A percentile compares a stretch with the other conserved stretches of the same genome.
These are phyloP conservation scores for Drosophila bipectinata DNA, from an alignment of 1,140 invertebrate species.

Conservation along the genomic window DNA sequence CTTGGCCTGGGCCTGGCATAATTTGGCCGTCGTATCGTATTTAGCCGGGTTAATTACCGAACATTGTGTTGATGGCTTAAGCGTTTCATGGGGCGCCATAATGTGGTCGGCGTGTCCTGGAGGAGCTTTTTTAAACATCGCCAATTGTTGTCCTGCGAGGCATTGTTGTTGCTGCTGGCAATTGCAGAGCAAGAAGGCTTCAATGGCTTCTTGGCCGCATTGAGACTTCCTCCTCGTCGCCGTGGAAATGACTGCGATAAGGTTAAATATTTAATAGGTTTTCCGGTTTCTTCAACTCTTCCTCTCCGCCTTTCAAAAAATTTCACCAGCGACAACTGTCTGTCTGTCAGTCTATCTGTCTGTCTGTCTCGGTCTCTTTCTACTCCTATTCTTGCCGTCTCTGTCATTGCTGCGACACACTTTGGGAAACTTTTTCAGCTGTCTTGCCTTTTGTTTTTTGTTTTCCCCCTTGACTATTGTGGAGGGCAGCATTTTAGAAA, in stretches of 20 bases:
- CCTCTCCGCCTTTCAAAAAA: constrained; percentile 23
- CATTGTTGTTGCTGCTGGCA: constrained; percentile 12
- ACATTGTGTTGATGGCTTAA: constrained; percentile 81
- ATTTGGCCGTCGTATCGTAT: constrained; percentile 68
- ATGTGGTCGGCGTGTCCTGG: constrained; percentile 53
- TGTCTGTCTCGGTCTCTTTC: constrained; percentile 8
- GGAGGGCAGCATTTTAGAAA: constrained; percentile 74
- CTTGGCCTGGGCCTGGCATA: constrained; percentile 49
- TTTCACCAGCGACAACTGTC: constrained; percentile 52
- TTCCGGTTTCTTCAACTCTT: constrained; percentile 33
- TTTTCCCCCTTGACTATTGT: constrained; percentile 49
- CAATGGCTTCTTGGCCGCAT: constrained; percentile 43
- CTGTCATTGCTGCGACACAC: constrained; percentile 55
- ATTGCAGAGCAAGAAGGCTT: constrained; percentile 18
- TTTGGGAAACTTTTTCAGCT: constrained; percentile 60
- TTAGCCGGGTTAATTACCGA: constrained; percentile 78
- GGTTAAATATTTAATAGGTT: constrained; percentile 77
- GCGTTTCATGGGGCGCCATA: constrained; percentile 71
- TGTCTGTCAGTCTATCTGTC: constrained; percentile 22
- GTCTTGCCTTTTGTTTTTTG: constrained; percentile 38
- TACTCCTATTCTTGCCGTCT: constrained; percentile 17
- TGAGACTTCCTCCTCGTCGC: constrained; percentile 37
- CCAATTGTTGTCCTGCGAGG: constrained; percentile 40
- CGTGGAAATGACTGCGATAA: constrained; percentile 66
- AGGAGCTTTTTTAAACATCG: constrained; percentile 58